Conservation (phyloP, 2,113 vertebrate genomes). For the Mystacornis crossleyi region DNA sequence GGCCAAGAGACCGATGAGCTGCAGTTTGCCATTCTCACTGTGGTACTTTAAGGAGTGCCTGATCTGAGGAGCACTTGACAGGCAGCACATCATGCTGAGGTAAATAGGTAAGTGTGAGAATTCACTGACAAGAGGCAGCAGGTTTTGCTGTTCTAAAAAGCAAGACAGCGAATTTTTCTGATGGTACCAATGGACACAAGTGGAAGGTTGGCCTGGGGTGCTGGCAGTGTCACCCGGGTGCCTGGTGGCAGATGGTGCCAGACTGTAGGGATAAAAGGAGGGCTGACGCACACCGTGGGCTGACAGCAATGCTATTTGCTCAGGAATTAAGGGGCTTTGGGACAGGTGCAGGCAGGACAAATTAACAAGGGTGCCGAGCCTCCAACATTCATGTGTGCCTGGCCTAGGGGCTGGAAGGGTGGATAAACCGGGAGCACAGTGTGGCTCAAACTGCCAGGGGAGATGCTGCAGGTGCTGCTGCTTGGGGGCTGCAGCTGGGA, state of each 20-base stretch:
- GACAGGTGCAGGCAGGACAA: background rate
- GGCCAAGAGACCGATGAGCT: background rate
- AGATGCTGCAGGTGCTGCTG: slow-evolving; percentile 24
- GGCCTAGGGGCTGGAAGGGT: background rate
- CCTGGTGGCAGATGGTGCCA: background rate
- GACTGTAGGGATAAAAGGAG: background rate
- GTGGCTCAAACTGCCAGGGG: background rate
- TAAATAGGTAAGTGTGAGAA: slow-evolving; percentile 28
- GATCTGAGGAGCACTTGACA: slow-evolving; percentile 3
- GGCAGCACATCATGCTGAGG: background rate
- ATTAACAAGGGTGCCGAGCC: background rate
- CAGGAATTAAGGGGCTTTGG: background rate
- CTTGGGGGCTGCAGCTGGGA: background rate
- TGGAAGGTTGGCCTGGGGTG: background rate
- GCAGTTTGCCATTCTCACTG: background rate
- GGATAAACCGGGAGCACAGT: background rate
- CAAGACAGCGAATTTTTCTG: background rate
- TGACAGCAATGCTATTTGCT: background rate
- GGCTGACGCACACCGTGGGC: background rate
- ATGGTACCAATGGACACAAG: background rate
- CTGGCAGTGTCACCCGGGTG: background rate
- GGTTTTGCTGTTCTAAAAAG: background rate
- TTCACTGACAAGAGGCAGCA: slow-evolving; percentile 16
- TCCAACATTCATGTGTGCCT: fast-evolving
- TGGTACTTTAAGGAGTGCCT: background rate